Percentiles rank a stretch among this genome's conserved stretches.
These are phyloP conservation scores for Drosophila lacicola DNA, from an alignment of 2,888 invertebrate species.

Conservation along the genomic window DNA sequence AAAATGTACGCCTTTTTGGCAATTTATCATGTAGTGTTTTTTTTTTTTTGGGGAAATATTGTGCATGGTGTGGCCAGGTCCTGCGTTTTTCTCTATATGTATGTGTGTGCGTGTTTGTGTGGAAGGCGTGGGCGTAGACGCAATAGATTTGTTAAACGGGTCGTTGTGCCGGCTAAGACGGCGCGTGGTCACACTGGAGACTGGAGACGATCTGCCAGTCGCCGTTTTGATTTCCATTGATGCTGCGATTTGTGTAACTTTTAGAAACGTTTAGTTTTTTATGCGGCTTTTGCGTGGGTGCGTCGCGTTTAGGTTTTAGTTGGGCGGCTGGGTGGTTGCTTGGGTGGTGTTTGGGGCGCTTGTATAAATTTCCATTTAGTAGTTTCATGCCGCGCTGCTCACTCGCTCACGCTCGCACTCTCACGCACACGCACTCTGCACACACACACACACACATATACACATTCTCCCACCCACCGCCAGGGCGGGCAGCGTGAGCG, in stretches of 20 bases:
- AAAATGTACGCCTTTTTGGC: conserved; percentile 40
- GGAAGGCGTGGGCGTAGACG: conserved; percentile 72
- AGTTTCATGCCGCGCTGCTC: conserved; percentile 56
- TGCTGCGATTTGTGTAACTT: conserved; percentile 22
- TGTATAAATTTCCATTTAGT: conserved; percentile 75
- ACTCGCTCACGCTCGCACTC: conserved; percentile 41
- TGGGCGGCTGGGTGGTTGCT: conserved; percentile 47
- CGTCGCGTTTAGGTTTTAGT: conserved; percentile 46
- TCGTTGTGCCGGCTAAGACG: conserved; percentile 47
- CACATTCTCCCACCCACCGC: conserved; percentile 58
- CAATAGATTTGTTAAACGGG: conserved; percentile 51
- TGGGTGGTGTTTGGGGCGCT: conserved; percentile 61
- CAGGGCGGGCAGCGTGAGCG: conserved; percentile 49
- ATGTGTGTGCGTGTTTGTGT: conserved; percentile 23
- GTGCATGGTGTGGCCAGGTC: conserved; percentile 48
- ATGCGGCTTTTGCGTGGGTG: conserved; percentile 58
- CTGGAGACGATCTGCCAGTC: conserved; percentile 20
- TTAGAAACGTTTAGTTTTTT: conserved; percentile 31
- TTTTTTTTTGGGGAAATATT: conserved; percentile 29
- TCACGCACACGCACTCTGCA: conserved; percentile 45
- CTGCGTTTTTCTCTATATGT: conserved; percentile 34
- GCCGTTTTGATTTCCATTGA: conserved; percentile 3
- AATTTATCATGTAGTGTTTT: conserved; percentile 46
- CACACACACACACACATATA: conserved; percentile 44
- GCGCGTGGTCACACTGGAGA: conserved; percentile 30